Evolutionary conservation across 1,140 invertebrate genomes (phyloP), one percentile per base, ranked within the genome.

Genomic region (Latrodectus geometricus): DNA sequence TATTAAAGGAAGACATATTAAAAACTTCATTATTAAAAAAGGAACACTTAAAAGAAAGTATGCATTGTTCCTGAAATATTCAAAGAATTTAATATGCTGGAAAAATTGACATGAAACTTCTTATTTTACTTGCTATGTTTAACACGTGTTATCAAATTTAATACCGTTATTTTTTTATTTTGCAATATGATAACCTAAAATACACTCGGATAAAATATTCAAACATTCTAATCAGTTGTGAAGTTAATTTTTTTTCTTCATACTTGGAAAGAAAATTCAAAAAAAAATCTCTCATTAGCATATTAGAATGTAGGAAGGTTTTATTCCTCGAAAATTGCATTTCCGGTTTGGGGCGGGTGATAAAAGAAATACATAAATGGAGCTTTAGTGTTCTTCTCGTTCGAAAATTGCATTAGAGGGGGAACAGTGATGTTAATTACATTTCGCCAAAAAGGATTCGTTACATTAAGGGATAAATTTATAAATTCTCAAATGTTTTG

Each of bases 271-370:
- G 61, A n/a, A 48, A 23, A 56, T 68, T 79, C 9, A 61, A 56
- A 68, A 49, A 81, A 81, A 81, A 81, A 81, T 20, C 1, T 56
- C n/a, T 81, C 79, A 81, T 81, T 81, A 70, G 68, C 79, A 81
- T 81, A 70, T 72, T 72, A 81, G 48, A 70, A 81, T 80, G 50
- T n/a, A 81, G 35, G 9, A 23, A 23, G 79, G 49, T 80, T 66
- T 52, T 68, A 72, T 72, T 81, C 70, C 68, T n/a, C 14, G 21
- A 23, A 69, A 69, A 69, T 69, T 69, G 20, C 68, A 21, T 20
- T 50, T 75, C 11, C n/a, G 21, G 20, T 76, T 11, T 3, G 14
- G 52, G 20, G 52, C 14, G n/a, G n/a, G 48, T 50, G 49, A 35
- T 52, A 70, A 69, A 56, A 11, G 21, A 21, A 52, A 70, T 80